Evolutionary conservation across 2,113 vertebrate genomes (phyloP).

Genomic region (Hypomesus transpacificus): DNA sequence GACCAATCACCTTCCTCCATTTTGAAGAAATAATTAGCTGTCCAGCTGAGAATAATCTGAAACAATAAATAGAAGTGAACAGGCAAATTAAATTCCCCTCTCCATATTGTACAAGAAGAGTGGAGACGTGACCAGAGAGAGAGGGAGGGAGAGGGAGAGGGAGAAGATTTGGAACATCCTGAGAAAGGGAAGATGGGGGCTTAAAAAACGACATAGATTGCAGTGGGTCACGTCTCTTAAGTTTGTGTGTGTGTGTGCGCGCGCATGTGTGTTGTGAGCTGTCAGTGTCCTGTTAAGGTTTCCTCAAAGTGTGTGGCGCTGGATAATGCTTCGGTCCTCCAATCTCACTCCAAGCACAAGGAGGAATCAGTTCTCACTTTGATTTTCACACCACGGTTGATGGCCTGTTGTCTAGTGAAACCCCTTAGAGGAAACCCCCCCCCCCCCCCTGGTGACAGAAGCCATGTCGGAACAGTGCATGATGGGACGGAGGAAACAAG

Average conservation of each 20-base stretch:
- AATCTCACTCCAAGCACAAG: not conserved
- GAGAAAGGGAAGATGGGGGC: conserved; percentile 26
- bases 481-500: conserved; percentile 24
- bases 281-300: conserved; percentile 5
- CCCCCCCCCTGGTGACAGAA: not conserved
- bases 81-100: conserved; percentile 7
- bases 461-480: conserved; percentile 1
- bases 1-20: not conserved
- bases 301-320: not conserved
- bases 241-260: conserved; percentile 5
- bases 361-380: not conserved
- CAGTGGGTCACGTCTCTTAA: conserved; percentile 7
- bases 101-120: not conserved
- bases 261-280: conserved; percentile 8
- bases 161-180: conserved; percentile 29
- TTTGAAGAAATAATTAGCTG: conserved; percentile 11
- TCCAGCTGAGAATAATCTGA: conserved; percentile 1
- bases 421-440: not conserved
- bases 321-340: not conserved
- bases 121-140: conserved; percentile 13
- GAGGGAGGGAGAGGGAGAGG: not conserved
- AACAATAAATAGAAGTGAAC: conserved; percentile 11
- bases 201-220: conserved; percentile 8
- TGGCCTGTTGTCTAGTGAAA: not conserved
- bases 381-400: conserved; percentile 1